Base-by-base conservation (phyloP, 30 jellyfish, hydroid and myxozoan genomes). In the Euphysa ruthae region DNA sequence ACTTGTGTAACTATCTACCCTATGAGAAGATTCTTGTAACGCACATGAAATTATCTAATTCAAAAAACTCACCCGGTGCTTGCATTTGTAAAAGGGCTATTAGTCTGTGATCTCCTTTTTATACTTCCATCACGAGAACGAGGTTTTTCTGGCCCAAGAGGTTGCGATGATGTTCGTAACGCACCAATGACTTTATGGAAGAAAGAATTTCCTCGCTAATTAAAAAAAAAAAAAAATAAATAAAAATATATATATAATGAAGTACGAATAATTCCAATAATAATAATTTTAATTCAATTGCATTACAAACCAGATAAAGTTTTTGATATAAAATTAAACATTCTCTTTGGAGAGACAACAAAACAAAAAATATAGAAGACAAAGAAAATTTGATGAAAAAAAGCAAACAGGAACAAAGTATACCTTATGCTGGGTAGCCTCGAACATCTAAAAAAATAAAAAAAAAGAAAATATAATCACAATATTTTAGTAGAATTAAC, bases 131-230 rank as follows among this genome's bases (percentile, higher is more conserved):
- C 87, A 6, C 60, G 84, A 0, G 87, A 83, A 57, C 71, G 74
- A 65, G 77, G 30, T n/a, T 33, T 50, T 26, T 73, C 94, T 5
- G 61, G 32, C 44, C 58, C 68, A 61, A 79, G 72, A 3, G 98
- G 95, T 30, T 90, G 91, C 16, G 98, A 89, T 1, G 87, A 49
- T 24, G 98, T 90, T 29, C 98, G 83, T 46, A 90, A 69, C 0
- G 78, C 98, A 28, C 94, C 94, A 78, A 81, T 90, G 81, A 90
- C 71, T 75, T 86, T 86, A 3, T 93, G 94, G 44, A 86, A 71
- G 55, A 86, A 79, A 6, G 96, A 86, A 49, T 68, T 68, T 5
- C 80, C 80, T 4, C 80, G 80, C 80, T 68, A 58, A 35, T 7
- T 1, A 28, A 0, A 20, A 0, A 35, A 10, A 49, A 20, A 27